phyloP scores from a whole-genome alignment of 2,797 vertebrate species.

The Spondyliosoma cantharus region DNA sequence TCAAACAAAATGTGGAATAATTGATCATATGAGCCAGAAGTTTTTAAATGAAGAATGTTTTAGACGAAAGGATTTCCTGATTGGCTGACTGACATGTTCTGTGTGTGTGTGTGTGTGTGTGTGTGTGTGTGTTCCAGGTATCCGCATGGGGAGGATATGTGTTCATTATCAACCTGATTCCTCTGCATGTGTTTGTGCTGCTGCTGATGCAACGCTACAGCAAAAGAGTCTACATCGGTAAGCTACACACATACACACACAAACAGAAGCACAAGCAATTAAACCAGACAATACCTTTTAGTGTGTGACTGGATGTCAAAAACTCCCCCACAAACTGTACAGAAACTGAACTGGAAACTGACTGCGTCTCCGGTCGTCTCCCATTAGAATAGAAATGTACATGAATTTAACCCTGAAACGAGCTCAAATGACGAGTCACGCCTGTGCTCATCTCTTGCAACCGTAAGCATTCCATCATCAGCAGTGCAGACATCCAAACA shows the following conservation, averaged over 20 bases:
- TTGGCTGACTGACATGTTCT: conserved; percentile 34
- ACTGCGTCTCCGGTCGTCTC: conserved; percentile 11
- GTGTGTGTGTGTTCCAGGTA: conserved; percentile 85
- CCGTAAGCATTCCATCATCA: conserved; percentile 45
- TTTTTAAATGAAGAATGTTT: background rate
- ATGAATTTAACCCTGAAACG: conserved; percentile 59
- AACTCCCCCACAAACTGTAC: conserved; percentile 34
- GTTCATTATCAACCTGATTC: conserved; percentile 98
- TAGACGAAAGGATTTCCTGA: background rate
- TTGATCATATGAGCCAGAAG: background rate
- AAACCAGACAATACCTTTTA: conserved; percentile 16
- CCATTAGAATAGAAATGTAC: conserved; percentile 17
- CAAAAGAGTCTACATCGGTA: conserved; percentile 96
- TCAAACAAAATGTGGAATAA: conserved; percentile 3
- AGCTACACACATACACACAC: conserved; percentile 63
- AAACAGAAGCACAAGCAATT: conserved; percentile 12
- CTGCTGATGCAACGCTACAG: conserved; percentile 97
- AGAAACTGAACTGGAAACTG: conserved; percentile 6
- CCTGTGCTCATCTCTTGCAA: conserved; percentile 34
- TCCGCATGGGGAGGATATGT: conserved; percentile 98
- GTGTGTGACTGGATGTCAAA: conserved; percentile 27
- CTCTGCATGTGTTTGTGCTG: conserved; percentile 96
- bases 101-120: conserved; percentile 63
- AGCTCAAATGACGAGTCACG: conserved; percentile 42
- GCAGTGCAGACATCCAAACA: conserved; percentile 50